Base-by-base conservation (phyloP, 2,797 vertebrate species). In the Steatocranus sp. region DNA sequence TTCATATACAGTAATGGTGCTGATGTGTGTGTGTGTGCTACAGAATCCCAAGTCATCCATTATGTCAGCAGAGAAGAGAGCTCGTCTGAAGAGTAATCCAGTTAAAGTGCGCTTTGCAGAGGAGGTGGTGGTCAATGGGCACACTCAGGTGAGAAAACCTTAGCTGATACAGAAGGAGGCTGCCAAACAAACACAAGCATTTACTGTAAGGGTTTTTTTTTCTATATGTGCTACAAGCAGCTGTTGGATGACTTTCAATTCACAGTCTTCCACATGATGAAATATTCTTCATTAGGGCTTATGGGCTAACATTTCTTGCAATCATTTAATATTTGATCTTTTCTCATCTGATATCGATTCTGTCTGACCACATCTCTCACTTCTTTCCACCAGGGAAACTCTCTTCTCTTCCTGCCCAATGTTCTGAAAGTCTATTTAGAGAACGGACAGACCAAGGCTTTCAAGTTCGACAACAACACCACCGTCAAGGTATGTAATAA, bases 361-460 rank as follows among this genome's bases (percentile, higher is more conserved):
- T 53, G 23, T 76, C 41, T 80, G 63, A 81, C 43, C 53, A 36
- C 18, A 66, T 80, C 14, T 83, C 46, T 84, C n/a, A 15, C 74
- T 75, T 92, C 18, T 87, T 18, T 86, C 68, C 50, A 51, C 41
- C 95, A 99, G 99, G 98, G 97, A 79, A 99, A 97, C 96, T 98
- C 98, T 93, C 97, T 99, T 94, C 97, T 99, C 83, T 99, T 98
- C 83, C 97, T 99, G 96, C 98, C 99, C 85, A 99, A 99, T 1
- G 97, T 99, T 81, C 97, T 99, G 83, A 99, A 99, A 94, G 97
- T 99, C 4, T 99, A 99, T 90, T 91, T 99, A 90, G 99, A 99
- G 94, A 99, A 99, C 1, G 98, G 99, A 83, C 99, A 99, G 94
- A 99, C 99, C 2, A 99, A 99, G 92, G 98, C 99, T 17, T 99